A percentile compares a stretch with the other conserved stretches of the same genome.
phyloP scores from a whole-genome alignment of 2,888 invertebrate genomes.

The Campoplex capitator region DNA sequence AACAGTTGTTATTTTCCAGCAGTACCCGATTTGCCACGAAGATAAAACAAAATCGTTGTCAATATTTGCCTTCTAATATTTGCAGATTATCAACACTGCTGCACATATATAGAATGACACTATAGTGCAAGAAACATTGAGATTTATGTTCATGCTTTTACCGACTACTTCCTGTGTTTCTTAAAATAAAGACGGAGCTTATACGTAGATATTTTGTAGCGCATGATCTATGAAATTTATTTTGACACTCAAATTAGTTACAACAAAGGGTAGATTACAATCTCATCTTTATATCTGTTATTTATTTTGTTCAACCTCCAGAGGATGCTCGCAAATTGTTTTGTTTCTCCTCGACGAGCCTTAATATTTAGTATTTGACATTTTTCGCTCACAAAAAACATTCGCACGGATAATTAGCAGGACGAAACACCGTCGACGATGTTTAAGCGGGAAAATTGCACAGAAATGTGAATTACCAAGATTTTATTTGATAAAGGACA shows the following conservation, averaged over 20 bases:
- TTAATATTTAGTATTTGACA: not conserved
- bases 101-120: not conserved
- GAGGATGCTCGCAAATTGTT: not conserved
- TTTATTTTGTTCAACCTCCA: not conserved
- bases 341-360: not conserved
- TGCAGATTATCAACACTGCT: not conserved
- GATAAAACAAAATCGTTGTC: not conserved
- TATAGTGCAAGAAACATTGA: not conserved
- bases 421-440: not conserved
- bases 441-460: not conserved
- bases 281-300: not conserved
- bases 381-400: not conserved
- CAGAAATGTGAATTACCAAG: not conserved
- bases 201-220: not conserved
- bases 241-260: not conserved
- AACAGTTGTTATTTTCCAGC: not conserved
- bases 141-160: not conserved
- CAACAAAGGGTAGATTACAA: not conserved
- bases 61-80: not conserved
- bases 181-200: not conserved
- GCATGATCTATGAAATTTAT: not conserved
- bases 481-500: not conserved
- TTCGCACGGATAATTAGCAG: not conserved
- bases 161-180: not conserved
- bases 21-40: not conserved